phyloP scores from a whole-genome alignment of 2,888 invertebrate genomes.

The Lasius fuliginosus region DNA sequence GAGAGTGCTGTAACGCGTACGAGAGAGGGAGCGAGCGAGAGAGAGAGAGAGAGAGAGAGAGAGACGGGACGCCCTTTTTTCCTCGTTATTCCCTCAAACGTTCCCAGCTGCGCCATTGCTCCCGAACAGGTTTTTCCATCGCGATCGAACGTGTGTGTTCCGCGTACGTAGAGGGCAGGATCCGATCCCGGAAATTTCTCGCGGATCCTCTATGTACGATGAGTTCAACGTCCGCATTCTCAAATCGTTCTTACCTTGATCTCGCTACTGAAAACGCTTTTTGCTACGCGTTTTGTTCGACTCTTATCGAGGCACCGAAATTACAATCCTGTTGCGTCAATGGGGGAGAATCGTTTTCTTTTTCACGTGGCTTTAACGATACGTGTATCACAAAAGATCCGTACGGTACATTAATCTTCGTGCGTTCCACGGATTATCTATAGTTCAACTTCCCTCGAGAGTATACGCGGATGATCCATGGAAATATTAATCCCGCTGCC shows the following conservation, averaged over 20 bases:
- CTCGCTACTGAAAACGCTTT: constrained; percentile 26
- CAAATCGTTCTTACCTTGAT: constrained; percentile 39
- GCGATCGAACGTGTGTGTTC: constrained; percentile 56
- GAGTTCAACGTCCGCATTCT: constrained; percentile 15
- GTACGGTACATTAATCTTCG: background rate
- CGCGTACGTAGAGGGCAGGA: constrained; percentile 34
- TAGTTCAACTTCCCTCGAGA: background rate
- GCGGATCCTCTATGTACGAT: constrained; percentile 15
- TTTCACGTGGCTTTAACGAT: constrained; percentile 4
- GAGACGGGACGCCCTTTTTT: constrained; percentile 60
- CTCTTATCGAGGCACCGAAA: constrained; percentile 31
- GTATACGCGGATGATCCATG: too few species aligned
- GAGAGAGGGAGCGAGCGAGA: constrained; percentile 44
- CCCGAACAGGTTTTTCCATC: constrained; percentile 71
- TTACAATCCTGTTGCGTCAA: constrained; percentile 33
- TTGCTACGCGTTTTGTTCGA: constrained; percentile 1
- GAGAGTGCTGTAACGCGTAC: constrained; percentile 34
- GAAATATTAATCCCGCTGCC: background rate
- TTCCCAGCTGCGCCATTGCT: constrained; percentile 74
- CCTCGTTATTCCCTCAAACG: constrained; percentile 74
- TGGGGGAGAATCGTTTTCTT: constrained; percentile 25
- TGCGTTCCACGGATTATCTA: background rate
- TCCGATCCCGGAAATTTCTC: constrained; percentile 54
- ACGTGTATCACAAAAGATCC: background rate
- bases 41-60: constrained; percentile 39